These are phyloP conservation scores for Stenurella melanura DNA, from an alignment of 2,888 invertebrate genomes.

Conservation along the genomic window DNA sequence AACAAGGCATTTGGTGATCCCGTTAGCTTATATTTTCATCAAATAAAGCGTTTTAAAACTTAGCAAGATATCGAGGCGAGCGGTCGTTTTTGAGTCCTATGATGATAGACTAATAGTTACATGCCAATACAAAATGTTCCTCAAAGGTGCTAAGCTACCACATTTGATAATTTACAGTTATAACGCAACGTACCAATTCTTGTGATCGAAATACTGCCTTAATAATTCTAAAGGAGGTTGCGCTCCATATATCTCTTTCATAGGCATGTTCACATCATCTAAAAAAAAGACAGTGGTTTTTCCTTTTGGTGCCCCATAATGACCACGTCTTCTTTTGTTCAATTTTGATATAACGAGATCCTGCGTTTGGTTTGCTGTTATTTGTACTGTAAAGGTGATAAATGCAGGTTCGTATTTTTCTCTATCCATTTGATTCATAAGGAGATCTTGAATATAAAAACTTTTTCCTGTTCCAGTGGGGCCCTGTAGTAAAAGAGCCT, in stretches of 20 bases:
- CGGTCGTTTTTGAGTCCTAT: too few relatives aligned
- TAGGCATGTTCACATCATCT: constrained; percentile 93
- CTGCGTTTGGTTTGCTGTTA: constrained; percentile 88
- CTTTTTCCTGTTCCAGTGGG: constrained; percentile 93
- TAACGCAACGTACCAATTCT: constrained; percentile 78
- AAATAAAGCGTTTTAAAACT: too few relatives aligned
- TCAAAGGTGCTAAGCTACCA: too few relatives aligned
- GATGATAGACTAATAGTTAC: too few relatives aligned
- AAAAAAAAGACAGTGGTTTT: constrained; percentile 86
- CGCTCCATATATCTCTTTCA: constrained; percentile 87
- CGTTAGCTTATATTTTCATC: too few relatives aligned
- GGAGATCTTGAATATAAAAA: constrained; percentile 83
- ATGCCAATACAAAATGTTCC: too few relatives aligned
- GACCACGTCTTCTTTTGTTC: constrained; percentile 82
- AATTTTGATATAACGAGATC: constrained; percentile 84
- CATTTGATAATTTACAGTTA: too few relatives aligned
- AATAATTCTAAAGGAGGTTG: constrained; percentile 91
- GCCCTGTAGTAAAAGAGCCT: constrained; percentile 84
- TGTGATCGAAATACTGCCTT: constrained; percentile 88
- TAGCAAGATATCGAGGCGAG: too few relatives aligned
- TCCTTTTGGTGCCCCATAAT: constrained; percentile 85
- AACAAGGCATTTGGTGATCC: too few relatives aligned
- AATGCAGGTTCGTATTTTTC: constrained; percentile 85
- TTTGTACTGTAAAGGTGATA: constrained; percentile 89
- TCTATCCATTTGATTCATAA: constrained; percentile 81